Conservation (phyloP, 2,113 vertebrate genomes). For the Jacana jacana region DNA sequence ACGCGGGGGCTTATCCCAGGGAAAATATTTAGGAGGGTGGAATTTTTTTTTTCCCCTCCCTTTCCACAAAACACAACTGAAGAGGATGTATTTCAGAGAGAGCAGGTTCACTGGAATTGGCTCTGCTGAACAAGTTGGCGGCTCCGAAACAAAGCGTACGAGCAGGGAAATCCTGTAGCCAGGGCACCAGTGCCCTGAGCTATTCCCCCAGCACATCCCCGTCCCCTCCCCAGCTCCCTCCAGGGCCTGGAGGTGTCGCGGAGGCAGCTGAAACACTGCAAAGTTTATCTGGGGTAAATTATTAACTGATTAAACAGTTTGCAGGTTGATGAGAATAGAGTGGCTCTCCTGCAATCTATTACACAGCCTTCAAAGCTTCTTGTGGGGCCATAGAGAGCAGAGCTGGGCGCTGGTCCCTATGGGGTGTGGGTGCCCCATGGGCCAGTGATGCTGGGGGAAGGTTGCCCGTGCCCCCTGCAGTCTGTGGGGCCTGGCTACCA, state of each 20-base stretch:
- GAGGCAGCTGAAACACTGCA: background rate
- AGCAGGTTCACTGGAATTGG: background rate
- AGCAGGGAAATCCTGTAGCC: background rate
- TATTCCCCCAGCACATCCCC: background rate
- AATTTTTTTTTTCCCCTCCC: background rate
- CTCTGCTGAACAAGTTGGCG: background rate
- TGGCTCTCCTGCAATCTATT: background rate
- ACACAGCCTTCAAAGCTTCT: background rate
- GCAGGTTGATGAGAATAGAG: background rate
- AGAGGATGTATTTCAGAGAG: background rate
- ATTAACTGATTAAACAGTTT: background rate
- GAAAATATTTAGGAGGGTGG: constrained; percentile 42
- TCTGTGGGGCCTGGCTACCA: rapidly evolving
- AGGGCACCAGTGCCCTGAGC: rapidly evolving
- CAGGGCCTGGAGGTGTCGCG: background rate
- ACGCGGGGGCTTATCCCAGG: constrained; percentile 1
- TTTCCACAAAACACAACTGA: background rate
- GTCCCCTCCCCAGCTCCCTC: background rate
- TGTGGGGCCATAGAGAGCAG: rapidly evolving
- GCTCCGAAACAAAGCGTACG: background rate
- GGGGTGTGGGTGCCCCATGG: rapidly evolving
- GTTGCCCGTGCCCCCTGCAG: rapidly evolving
- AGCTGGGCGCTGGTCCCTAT: rapidly evolving
- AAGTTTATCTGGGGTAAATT: background rate
- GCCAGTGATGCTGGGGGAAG: rapidly evolving